Evolutionary conservation across 1,140 invertebrate genomes (phyloP).

Genomic region (Dolichoris vasculosae): DNA sequence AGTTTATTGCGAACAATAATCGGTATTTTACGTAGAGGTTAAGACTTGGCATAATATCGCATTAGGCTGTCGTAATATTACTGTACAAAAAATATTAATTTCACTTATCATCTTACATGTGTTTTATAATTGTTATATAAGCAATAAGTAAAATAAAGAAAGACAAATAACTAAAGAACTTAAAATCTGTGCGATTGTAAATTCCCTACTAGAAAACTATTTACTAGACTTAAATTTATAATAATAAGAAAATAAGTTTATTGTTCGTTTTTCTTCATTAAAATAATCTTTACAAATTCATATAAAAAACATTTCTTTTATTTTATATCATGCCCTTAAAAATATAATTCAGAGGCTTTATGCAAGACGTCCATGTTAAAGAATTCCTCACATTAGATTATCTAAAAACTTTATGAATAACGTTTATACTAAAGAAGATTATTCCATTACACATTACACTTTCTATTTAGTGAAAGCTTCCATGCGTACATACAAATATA

Average conservation of each 20-base stretch:
- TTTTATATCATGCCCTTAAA: slow-evolving; percentile 35
- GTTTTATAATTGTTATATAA: slow-evolving; percentile 47
- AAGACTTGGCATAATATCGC: slow-evolving; percentile 48
- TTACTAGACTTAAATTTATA: slow-evolving; percentile 12
- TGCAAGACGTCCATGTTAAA: slow-evolving; percentile 23
- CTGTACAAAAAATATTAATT: slow-evolving; percentile 52
- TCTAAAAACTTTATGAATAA: slow-evolving; percentile 37
- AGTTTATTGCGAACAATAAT: slow-evolving; percentile 47
- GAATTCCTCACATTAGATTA: slow-evolving; percentile 31
- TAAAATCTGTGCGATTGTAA: slow-evolving; percentile 5
- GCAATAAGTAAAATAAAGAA: slow-evolving; percentile 45
- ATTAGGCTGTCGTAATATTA: slow-evolving; percentile 43
- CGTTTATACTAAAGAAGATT: slow-evolving; percentile 27
- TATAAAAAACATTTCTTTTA: slow-evolving; percentile 39
- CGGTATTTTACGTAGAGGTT: slow-evolving; percentile 43
- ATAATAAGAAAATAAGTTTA: slow-evolving; percentile 7
- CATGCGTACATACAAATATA: slow-evolving; percentile 51
- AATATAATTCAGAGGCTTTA: not conserved
- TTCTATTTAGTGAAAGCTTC: slow-evolving; percentile 31
- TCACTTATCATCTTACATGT: slow-evolving; percentile 43
- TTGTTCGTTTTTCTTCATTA: slow-evolving; percentile 27
- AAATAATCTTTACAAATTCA: slow-evolving; percentile 38
- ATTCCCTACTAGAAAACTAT: slow-evolving; percentile 23
- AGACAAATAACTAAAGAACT: slow-evolving; percentile 16
- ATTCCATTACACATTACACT: slow-evolving; percentile 22